Evolutionary conservation across 2,888 invertebrate genomes (phyloP).

Genomic region (Conomelus anceps): DNA sequence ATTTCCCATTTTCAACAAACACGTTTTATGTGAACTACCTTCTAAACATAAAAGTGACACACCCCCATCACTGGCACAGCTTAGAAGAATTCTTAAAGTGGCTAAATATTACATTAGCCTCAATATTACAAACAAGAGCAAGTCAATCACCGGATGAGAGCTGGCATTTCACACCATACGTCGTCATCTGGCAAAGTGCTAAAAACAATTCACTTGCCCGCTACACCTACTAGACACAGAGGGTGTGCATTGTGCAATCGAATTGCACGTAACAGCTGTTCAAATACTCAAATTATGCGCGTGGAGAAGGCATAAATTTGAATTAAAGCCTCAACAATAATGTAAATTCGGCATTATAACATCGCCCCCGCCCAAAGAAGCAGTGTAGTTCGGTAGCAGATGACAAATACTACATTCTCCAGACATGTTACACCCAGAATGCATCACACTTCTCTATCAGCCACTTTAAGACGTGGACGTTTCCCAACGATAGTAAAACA

Average conservation of each 20-base stretch:
- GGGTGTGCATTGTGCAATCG: not conserved
- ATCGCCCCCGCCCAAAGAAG: not conserved
- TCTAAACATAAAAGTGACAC: no score
- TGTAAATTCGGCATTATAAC: not conserved
- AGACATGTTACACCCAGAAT: not conserved
- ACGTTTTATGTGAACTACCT: no score
- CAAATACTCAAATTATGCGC: not conserved
- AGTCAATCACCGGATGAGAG: not conserved
- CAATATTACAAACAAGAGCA: not conserved
- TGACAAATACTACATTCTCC: not conserved
- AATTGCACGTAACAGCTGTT: not conserved
- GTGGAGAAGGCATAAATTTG: not conserved
- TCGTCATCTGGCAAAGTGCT: not conserved
- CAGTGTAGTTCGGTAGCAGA: not conserved
- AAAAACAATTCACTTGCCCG: not conserved
- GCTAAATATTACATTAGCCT: no score
- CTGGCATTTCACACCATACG: not conserved
- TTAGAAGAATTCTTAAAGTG: no score
- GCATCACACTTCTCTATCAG: not conserved
- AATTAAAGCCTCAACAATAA: not conserved
- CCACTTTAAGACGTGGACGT: no score
- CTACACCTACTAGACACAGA: not conserved
- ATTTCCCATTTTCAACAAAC: no score
- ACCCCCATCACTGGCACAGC: no score
- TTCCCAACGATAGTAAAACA: not conserved